Percentiles rank a stretch among this genome's conserved stretches.
These are phyloP conservation scores for Aepyceros melampus DNA, from an alignment of 2,113 vertebrate genomes.

Conservation along the genomic window DNA sequence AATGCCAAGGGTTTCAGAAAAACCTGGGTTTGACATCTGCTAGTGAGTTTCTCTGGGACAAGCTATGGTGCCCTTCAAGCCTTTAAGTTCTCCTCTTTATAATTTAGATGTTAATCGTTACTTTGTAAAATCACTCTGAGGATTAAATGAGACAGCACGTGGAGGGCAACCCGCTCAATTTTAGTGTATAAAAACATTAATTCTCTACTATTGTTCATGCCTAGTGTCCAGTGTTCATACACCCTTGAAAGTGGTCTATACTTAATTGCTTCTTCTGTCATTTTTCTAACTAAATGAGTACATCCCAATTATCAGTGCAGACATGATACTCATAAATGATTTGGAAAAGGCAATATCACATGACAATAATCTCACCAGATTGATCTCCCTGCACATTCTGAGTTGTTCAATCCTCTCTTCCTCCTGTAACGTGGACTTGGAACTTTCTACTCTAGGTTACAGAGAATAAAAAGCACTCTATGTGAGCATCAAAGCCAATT, in stretches of 20 bases:
- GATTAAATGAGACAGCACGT: neutral
- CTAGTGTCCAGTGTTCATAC: neutral
- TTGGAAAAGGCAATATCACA: neutral
- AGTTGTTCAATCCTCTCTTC: neutral
- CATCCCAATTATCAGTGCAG: neutral
- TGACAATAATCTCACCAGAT: neutral
- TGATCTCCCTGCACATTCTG: fast-evolving
- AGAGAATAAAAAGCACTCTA: neutral
- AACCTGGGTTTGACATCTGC: too few relatives aligned
- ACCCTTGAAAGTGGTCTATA: neutral
- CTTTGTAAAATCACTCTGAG: neutral
- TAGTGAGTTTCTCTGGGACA: neutral
- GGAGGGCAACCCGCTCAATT: neutral
- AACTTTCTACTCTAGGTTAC: neutral
- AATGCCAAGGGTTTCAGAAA: neutral
- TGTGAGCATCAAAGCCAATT: neutral
- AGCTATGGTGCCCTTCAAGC: too few relatives aligned
- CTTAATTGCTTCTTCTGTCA: fast-evolving
- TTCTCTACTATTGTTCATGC: neutral
- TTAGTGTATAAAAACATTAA: neutral
- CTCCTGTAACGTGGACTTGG: neutral
- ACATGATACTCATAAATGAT: neutral
- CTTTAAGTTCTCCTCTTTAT: fast-evolving
- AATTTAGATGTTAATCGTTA: too few relatives aligned
- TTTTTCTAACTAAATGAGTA: neutral